These are phyloP conservation scores for Bugulina stolonifera DNA, from an alignment of 2,888 invertebrate species.

Conservation along the genomic window DNA sequence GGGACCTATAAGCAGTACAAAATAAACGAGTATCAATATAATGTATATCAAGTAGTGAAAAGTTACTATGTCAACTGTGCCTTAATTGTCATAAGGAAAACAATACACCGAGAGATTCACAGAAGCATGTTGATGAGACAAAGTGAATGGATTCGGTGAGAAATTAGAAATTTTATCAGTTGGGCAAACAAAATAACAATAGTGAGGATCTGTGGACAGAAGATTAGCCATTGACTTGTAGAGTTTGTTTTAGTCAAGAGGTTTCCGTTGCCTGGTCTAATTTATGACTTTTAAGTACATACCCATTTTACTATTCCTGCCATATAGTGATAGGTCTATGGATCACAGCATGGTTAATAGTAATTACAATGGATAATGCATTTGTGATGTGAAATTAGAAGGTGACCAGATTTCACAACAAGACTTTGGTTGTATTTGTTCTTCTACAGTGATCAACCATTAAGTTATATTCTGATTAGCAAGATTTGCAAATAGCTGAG, in stretches of 20 bases:
- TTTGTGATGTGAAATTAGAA: too few species aligned
- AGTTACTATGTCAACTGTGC: not conserved
- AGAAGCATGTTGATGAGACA: not conserved
- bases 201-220: not conserved
- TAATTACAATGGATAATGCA: too few species aligned
- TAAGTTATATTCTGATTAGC: too few species aligned
- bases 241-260: not conserved
- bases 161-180: conserved; percentile 16
- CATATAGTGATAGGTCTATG: too few species aligned
- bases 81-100: not conserved
- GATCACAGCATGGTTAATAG: too few species aligned
- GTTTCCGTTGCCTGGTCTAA: not conserved
- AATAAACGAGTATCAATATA: not conserved
- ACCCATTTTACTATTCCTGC: too few species aligned
- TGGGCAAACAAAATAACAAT: conserved; percentile 20
- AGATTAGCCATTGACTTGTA: not conserved
- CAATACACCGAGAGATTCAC: not conserved
- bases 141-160: not conserved
- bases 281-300: not conserved
- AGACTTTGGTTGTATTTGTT: too few species aligned
- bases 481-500: too few species aligned
- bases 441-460: too few species aligned
- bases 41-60: not conserved
- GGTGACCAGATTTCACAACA: too few species aligned
- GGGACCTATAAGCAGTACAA: not conserved